Evolutionary conservation across 2,113 vertebrate species (phyloP).

Genomic region (Excalfactoria chinensis): DNA sequence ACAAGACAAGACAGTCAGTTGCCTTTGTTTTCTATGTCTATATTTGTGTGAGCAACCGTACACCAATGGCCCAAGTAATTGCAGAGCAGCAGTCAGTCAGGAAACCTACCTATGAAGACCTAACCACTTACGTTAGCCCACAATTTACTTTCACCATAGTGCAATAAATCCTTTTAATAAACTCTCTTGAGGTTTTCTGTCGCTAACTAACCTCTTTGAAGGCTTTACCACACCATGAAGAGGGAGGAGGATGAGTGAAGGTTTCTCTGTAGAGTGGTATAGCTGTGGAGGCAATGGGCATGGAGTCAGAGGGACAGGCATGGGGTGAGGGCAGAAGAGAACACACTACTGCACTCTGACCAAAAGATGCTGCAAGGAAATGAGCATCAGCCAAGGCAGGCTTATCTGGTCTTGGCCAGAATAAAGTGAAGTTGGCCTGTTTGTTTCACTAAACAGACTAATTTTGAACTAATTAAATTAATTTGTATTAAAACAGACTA

Average conservation of each 20-base stretch:
- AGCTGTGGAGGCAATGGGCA: not conserved
- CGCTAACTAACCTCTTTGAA: not conserved
- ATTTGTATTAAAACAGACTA: not conserved
- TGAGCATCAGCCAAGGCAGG: not conserved
- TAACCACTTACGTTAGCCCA: not conserved
- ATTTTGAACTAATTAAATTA: not conserved
- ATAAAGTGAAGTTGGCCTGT: not conserved
- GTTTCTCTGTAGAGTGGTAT: not conserved
- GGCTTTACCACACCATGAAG: not conserved
- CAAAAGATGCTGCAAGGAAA: not conserved
- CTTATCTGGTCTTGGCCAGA: not conserved
- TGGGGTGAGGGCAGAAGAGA: accelerated
- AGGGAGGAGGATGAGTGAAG: not conserved
- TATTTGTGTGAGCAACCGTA: not conserved
- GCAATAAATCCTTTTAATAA: not conserved
- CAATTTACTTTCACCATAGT: not conserved
- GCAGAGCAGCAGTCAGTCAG: not conserved
- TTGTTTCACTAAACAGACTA: not conserved
- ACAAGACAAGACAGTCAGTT: not conserved
- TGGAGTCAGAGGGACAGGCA: not conserved
- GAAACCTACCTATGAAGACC: not conserved
- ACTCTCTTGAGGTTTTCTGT: not conserved
- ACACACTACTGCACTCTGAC: not conserved
- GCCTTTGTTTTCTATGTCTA: not conserved
- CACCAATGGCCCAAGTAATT: not conserved